Evolutionary conservation across 2,888 invertebrate genomes (phyloP).

Genomic region (Pasiphila rectangulata): DNA sequence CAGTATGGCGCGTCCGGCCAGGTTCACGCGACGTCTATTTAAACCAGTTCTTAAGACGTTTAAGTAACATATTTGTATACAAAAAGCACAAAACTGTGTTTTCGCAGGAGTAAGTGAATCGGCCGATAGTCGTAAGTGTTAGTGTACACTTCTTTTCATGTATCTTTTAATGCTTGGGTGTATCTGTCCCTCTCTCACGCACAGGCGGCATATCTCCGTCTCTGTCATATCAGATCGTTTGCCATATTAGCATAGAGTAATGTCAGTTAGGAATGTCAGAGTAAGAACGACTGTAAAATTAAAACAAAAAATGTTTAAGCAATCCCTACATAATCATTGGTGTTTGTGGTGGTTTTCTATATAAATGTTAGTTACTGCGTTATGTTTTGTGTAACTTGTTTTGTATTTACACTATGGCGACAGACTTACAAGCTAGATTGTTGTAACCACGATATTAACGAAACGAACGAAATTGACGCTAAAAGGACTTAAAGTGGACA

Average conservation of each 20-base stretch:
- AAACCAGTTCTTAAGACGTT: constrained; percentile 7
- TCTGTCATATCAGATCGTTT: constrained; percentile 74
- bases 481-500: too few species aligned
- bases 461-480: background rate
- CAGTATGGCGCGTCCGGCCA: constrained; percentile 39
- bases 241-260: constrained; percentile 73
- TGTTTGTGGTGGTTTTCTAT: constrained; percentile 56
- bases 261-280: too few species aligned
- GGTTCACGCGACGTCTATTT: constrained; percentile 13
- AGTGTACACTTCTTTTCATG: constrained; percentile 44
- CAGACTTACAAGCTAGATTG: background rate
- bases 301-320: constrained; percentile 55
- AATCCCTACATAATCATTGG: constrained; percentile 72
- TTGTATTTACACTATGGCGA: constrained; percentile 16
- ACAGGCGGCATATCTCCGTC: constrained; percentile 43
- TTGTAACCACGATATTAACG: too few species aligned
- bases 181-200: constrained; percentile 46
- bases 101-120: constrained; percentile 11
- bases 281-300: constrained; percentile 48
- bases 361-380: constrained; percentile 43
- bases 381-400: constrained; percentile 23
- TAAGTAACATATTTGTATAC: constrained; percentile 5
- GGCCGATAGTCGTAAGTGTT: constrained; percentile 42
- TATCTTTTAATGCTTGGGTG: constrained; percentile 35
- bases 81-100: constrained; percentile 3